Conservation (phyloP, 1,140 invertebrate species). For the Drosophila azteca region DNA sequence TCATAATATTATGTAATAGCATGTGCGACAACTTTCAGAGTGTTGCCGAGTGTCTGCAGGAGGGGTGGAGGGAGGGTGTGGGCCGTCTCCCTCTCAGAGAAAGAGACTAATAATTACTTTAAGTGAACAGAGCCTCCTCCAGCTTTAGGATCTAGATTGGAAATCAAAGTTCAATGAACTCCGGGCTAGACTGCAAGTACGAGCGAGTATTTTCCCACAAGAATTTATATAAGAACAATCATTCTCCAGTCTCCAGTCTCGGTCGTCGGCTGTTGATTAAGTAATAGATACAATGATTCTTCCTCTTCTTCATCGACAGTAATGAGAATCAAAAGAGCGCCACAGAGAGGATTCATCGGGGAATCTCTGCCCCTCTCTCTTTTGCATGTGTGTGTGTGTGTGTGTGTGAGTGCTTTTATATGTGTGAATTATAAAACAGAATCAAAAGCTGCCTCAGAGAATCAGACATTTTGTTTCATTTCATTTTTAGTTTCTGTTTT, state of each 20-base stretch:
- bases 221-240: slow-evolving; percentile 24
- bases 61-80: background rate
- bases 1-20: slow-evolving; percentile 81
- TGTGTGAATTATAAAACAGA: slow-evolving; percentile 78
- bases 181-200: too few species aligned
- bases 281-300: slow-evolving; percentile 51
- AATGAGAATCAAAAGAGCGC: slow-evolving; percentile 21
- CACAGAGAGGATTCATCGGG: slow-evolving; percentile 11
- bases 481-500: slow-evolving; percentile 24
- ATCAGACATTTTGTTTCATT: slow-evolving; percentile 60
- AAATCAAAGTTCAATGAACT: slow-evolving; percentile 40
- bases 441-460: slow-evolving; percentile 75
- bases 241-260: slow-evolving; percentile 28
- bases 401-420: slow-evolving; percentile 23
- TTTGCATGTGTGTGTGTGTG: background rate
- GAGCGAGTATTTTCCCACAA: background rate
- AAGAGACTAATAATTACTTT: background rate
- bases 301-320: slow-evolving; percentile 16
- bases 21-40: slow-evolving; percentile 46
- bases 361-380: slow-evolving; percentile 10
- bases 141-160: too few species aligned
- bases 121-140: too few species aligned
- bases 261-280: slow-evolving; percentile 27
- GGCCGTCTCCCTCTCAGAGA: too few species aligned
- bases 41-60: slow-evolving; percentile 4